Base-by-base conservation (phyloP, 2,888 invertebrate species). In the Nudaria mundana region DNA sequence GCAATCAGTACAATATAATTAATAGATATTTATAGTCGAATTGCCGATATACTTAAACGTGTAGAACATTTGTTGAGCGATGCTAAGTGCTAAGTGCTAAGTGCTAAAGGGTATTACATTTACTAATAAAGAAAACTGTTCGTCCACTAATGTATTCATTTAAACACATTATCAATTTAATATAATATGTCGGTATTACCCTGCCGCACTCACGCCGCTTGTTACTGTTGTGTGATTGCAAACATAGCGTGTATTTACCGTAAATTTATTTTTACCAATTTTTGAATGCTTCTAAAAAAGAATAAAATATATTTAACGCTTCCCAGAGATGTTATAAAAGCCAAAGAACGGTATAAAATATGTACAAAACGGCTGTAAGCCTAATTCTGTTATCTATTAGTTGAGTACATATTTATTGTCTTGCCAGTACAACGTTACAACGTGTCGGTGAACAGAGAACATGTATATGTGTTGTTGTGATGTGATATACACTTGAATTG, bases 331-430 rank as follows among this genome's bases (percentile, higher is more conserved):
- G 77, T 76, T 70, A 59, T 61, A 59, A 66, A n/a, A 76, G 77
- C 84, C 85, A 85, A 85, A 85, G 84, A 81, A 59, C 60, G 68
- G 70, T 67, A 63, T 65, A 63, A 44, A 62, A 62, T 59, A 62
- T 73, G 81, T 80, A 80, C 77, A 78, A 75, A 76, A 59, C 64
- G 79, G 81, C 79, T 81, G 57, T 60, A 71, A 80, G 80, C 81
- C 81, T 52, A 52, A 55, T 57, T 63, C 63, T 62, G 63, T 72
- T 70, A 67, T 72, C 64, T 62, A 60, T 71, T 69, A 66, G 62
- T 68, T 66, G 53, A 58, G 41, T 49, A 62, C 55, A 58, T 59
- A 62, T 55, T 54, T 58, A 54, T 58, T 55, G 59, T 59, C 59
- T 59, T 59, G 59, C 59, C 59, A 58, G 42, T 44, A 15, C 44